These are phyloP conservation scores for Iselma pallidipennis DNA, from an alignment of 2,888 invertebrate genomes.

Conservation along the genomic window DNA sequence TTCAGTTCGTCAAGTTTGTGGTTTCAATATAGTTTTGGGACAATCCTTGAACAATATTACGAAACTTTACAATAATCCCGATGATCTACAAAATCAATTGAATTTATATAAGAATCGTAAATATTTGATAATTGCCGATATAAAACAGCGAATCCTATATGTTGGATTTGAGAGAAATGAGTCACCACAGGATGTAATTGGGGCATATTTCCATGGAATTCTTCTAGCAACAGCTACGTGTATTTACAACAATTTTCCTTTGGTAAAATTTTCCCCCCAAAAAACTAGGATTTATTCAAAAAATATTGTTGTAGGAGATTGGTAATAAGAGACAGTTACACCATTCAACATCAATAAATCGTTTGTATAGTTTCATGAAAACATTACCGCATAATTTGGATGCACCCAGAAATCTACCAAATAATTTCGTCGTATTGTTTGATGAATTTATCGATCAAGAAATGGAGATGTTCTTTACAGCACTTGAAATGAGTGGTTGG, in stretches of 20 bases:
- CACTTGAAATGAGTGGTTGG: slow-evolving; percentile 52
- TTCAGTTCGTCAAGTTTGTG: slow-evolving; percentile 50
- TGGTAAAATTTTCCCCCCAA: neutral
- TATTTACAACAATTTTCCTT: slow-evolving; percentile 45
- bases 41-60: slow-evolving; percentile 55
- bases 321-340: slow-evolving; percentile 48
- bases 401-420: slow-evolving; percentile 37
- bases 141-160: slow-evolving; percentile 58
- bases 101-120: slow-evolving; percentile 57
- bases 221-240: slow-evolving; percentile 58
- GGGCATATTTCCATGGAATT: slow-evolving; percentile 72
- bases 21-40: slow-evolving; percentile 66
- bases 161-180: slow-evolving; percentile 62
- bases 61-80: slow-evolving; percentile 31
- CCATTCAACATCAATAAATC: slow-evolving; percentile 47
- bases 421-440: slow-evolving; percentile 40
- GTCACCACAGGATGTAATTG: slow-evolving; percentile 61
- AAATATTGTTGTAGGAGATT: slow-evolving; percentile 40
- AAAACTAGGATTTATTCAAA: neutral
- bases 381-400: slow-evolving; percentile 35
- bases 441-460: slow-evolving; percentile 48
- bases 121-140: slow-evolving; percentile 62
- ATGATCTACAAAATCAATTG: slow-evolving; percentile 54
- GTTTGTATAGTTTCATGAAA: slow-evolving; percentile 47
- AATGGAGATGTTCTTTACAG: slow-evolving; percentile 49